A percentile compares a stretch with the other conserved stretches of the same genome.
phyloP scores from a whole-genome alignment of 1,140 invertebrate species.

The Leptopilina clavipes region DNA sequence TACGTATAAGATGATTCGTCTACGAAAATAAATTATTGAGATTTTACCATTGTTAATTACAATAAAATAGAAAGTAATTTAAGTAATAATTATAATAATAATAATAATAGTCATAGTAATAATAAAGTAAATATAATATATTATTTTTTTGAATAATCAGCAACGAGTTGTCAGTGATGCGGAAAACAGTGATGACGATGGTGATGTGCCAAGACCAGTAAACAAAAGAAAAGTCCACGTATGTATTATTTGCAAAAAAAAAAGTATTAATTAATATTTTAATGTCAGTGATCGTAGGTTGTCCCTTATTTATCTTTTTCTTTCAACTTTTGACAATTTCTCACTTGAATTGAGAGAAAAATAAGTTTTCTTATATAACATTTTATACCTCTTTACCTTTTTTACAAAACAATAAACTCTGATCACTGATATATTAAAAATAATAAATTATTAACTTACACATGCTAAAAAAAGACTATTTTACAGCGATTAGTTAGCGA shows the following conservation, averaged over 20 bases:
- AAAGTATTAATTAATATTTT: neutral
- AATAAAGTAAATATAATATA: slow-evolving; percentile 36
- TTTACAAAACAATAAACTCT: neutral
- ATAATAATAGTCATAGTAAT: neutral
- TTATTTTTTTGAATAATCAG: neutral
- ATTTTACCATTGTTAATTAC: neutral
- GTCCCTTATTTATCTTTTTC: too few species aligned
- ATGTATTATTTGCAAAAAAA: slow-evolving; percentile 44
- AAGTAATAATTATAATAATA: neutral
- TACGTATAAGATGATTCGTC: slow-evolving; percentile 49
- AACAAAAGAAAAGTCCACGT: slow-evolving; percentile 63
- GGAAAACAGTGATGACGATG: slow-evolving; percentile 68
- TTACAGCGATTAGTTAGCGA: slow-evolving; percentile 65
- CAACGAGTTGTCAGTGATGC: slow-evolving; percentile 66
- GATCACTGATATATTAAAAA: too few species aligned
- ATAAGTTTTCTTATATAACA: too few species aligned
- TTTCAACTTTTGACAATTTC: too few species aligned
- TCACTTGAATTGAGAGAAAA: too few species aligned
- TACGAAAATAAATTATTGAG: neutral
- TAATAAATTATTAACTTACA: too few species aligned
- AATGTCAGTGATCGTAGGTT: too few species aligned
- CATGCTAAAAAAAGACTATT: slow-evolving; percentile 2
- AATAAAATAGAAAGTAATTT: neutral
- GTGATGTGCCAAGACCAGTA: slow-evolving; percentile 63
- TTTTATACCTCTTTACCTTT: too few species aligned